Base-by-base conservation (phyloP, 2,888 invertebrate genomes). In the Calephelis perditalis region DNA sequence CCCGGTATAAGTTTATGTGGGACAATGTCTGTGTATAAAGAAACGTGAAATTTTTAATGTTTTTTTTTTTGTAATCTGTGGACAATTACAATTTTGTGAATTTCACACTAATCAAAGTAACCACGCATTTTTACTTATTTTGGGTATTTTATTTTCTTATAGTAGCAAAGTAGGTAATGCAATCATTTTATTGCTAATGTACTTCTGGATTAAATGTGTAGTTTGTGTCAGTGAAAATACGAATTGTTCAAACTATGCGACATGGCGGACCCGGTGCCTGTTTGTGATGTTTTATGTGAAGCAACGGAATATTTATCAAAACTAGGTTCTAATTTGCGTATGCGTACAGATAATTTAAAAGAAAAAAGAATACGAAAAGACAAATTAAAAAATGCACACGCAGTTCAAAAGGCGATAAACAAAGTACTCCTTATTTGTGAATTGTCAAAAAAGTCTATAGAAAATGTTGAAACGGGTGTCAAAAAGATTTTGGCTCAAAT, bases 221-320 rank as follows among this genome's bases (percentile, higher is more conserved):
- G 40, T 40, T 40, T 40, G 40, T 40, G 52, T 11, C 11, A 52
- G 52, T 52, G 52, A 10, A 40, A 47, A 59, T 60, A 63, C 63
- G 58, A 60, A 62, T 40, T 40, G 5, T 40, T 62, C 54, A 57
- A 44, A 58, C 12, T 54, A 62, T 12, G 54, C 36, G 74, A 81
- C 81, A 88, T 87, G 87, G 84, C 84, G 78, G 82, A 81, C 69
- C 62, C 67, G 55, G 76, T 80, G 59, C 81, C 87, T 62, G 78
- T 83, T 63, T 75, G 75, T 71, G 86, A 86, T 76, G 78, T 88
- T 47, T 66, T 91, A 63, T 80, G 82, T 63, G 83, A 86, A 68
- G 90, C 90, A 11, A 82, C 85, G 75, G 87, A 86, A 68, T 91
- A 90, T 77, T 76, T 91, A 65, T 76, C 79, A n/a, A 91, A 85